Base-by-base conservation (phyloP, 2,113 vertebrate genomes). In the Meriones unguiculatus region DNA sequence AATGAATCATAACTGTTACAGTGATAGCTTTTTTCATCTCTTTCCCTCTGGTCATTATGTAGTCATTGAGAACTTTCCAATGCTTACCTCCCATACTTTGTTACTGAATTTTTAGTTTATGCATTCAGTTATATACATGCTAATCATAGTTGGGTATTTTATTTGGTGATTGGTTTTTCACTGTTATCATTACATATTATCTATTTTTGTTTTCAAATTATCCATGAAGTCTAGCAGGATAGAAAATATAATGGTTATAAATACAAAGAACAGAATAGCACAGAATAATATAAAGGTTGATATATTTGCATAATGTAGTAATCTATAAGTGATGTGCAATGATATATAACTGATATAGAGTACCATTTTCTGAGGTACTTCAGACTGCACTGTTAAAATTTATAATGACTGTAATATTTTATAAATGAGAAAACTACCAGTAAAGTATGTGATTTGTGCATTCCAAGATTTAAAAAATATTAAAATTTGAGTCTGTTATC, bases 121-220 rank as follows among this genome's bases (percentile, higher is more conserved):
- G 50, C 17, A 1, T 72, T 59, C n/a, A 52, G 64, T 86, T 91
- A 41, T 73, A 90, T 38, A 41, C 30, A 52, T 90, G 32, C 81
- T 92, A 89, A 35, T 52, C 93, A 91, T n/a, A 94, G 64, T 94
- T 90, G 62, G 46, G 12, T 46, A 50, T 62, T 94, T 96, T 77
- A 84, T 52, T 93, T n/a, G 62, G 15, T 7, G 13, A 35, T 90
- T 25, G 24, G 76, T 89, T 93, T 93, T 95, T 28, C 10, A 87
- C 54, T 22, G 24, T 92, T 95, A 41, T 89, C 17, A 18, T 89
- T 86, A 17, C 17, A 46, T 65, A 76, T 87, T 28, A 50, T 95
- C 14, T 91, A 67, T 59, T 81, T 94, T 82, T 93, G 5, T 81
- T 89, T 95, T 85, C n/a, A 89, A 62, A 65, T 41, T 91, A 30